phyloP scores from a whole-genome alignment of 2,888 invertebrate species.

The Salpingus planirostris region DNA sequence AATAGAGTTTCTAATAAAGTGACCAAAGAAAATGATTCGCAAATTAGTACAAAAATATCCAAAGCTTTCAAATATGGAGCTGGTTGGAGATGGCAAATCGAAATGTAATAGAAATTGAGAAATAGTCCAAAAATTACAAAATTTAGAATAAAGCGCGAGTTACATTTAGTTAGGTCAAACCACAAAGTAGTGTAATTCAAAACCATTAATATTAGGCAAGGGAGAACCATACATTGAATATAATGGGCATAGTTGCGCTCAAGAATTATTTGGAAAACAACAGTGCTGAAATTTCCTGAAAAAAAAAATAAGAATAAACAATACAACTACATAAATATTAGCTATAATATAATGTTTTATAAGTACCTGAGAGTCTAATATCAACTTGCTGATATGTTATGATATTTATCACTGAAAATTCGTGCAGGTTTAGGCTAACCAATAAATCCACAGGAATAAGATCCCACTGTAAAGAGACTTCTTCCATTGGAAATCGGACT shows the following conservation, averaged over 20 bases:
- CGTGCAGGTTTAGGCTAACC: slow-evolving; percentile 13
- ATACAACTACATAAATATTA: slow-evolving; percentile 1
- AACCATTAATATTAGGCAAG: slow-evolving; percentile 19
- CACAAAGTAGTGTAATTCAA: slow-evolving; percentile 23
- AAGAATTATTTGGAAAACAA: slow-evolving; percentile 19
- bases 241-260: slow-evolving; percentile 19
- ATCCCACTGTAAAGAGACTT: slow-evolving; percentile 26
- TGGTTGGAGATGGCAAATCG: slow-evolving; percentile 10
- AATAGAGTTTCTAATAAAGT: slow-evolving; percentile 19
- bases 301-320: slow-evolving; percentile 4
- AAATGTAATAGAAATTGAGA: slow-evolving; percentile 16
- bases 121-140: slow-evolving; percentile 10
- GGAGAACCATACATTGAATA: slow-evolving; percentile 20
- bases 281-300: slow-evolving; percentile 25
- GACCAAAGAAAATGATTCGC: slow-evolving; percentile 18
- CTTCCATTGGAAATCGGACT: slow-evolving; percentile 29
- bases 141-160: slow-evolving; percentile 15
- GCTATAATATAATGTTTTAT: too few species aligned
- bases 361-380: slow-evolving; percentile 23
- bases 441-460: slow-evolving; percentile 15
- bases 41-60: slow-evolving; percentile 21
- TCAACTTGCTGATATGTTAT: slow-evolving; percentile 19
- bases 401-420: slow-evolving; percentile 23
- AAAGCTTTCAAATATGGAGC: slow-evolving; percentile 21
- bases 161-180: slow-evolving; percentile 16